These are phyloP conservation scores for Chunga burmeisteri DNA, from an alignment of 2,113 vertebrate genomes.

Conservation along the genomic window DNA sequence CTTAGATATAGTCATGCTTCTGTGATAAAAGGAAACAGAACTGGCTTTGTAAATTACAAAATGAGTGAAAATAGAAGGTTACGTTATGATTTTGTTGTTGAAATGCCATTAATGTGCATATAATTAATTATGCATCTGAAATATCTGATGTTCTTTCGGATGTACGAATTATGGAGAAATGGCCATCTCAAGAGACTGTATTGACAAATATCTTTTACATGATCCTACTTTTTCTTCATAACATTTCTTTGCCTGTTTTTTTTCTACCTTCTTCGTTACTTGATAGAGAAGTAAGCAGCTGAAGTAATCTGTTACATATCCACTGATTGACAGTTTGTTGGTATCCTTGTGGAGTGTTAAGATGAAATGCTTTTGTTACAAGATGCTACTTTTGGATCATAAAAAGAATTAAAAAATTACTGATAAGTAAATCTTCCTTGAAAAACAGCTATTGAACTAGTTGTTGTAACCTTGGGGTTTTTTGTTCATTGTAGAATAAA, in stretches of 20 bases:
- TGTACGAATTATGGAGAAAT: not conserved
- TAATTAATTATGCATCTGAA: not conserved
- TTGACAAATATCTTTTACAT: not conserved
- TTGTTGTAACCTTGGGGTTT: not conserved
- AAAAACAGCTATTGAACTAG: not conserved
- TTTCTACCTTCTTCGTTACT: not conserved
- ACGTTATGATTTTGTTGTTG: not conserved
- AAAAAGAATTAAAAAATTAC: not conserved
- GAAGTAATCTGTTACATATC: not conserved
- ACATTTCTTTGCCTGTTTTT: not conserved
- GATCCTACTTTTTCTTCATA: not conserved
- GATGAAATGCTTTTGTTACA: not conserved
- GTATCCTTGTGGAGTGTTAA: not conserved
- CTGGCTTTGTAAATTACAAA: not conserved
- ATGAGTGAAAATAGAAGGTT: not conserved
- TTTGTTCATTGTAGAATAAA: conserved; percentile 24
- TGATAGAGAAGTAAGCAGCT: not conserved
- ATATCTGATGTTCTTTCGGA: not conserved
- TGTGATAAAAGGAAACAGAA: not conserved
- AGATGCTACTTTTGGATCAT: not conserved
- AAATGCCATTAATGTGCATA: not conserved
- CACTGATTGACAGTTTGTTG: not conserved
- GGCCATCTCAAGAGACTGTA: not conserved
- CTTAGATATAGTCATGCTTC: not conserved
- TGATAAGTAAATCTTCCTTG: not conserved